Evolutionary conservation across 2,797 vertebrate genomes (phyloP).

Genomic region (Steatocranus sp.): DNA sequence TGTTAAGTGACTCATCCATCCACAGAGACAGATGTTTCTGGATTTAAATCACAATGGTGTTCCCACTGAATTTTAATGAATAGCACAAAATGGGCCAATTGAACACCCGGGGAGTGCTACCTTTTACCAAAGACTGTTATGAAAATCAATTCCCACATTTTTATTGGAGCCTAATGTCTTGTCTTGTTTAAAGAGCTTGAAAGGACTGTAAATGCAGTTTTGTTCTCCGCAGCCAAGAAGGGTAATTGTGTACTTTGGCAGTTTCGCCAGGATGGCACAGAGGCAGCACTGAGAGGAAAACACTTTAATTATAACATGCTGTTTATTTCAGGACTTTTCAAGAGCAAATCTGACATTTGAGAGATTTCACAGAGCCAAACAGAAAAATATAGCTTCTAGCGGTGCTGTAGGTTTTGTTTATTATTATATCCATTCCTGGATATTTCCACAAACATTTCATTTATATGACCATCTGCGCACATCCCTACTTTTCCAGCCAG

Average conservation of each 20-base stretch:
- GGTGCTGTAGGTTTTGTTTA: neutral
- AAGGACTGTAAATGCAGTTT: conserved; percentile 10
- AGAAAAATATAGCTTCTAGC: neutral
- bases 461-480: neutral
- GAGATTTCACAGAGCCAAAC: neutral
- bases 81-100: neutral
- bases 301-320: neutral
- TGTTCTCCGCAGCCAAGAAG: neutral
- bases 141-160: conserved; percentile 8
- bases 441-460: neutral
- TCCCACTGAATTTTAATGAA: conserved; percentile 16
- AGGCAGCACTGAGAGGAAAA: neutral
- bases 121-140: neutral
- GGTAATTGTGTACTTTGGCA: conserved; percentile 5
- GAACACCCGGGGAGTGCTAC: neutral
- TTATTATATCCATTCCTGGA: neutral
- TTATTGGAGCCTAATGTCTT: neutral
- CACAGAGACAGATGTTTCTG: conserved; percentile 18
- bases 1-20: conserved; percentile 24
- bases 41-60: neutral
- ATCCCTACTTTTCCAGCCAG: neutral
- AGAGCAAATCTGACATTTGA: neutral
- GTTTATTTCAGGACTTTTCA: conserved; percentile 3
- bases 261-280: conserved; percentile 3
- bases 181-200: conserved; percentile 9